These are phyloP conservation scores for Loriculus beryllinus DNA, from an alignment of 2,797 vertebrate species.

Conservation along the genomic window DNA sequence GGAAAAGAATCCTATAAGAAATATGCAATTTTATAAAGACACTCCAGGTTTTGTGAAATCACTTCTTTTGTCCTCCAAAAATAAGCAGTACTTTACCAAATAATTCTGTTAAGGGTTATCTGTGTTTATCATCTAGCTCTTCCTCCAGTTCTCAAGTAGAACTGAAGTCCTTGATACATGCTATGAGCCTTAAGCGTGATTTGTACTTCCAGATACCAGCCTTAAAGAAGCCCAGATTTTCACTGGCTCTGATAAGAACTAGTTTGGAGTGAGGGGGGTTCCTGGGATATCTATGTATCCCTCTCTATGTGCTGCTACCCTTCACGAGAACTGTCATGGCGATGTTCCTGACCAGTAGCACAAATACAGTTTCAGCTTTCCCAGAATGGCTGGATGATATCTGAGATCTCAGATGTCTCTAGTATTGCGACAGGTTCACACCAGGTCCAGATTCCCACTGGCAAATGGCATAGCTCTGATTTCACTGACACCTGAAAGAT, in stretches of 20 bases:
- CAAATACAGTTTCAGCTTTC: not conserved
- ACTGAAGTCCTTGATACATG: not conserved
- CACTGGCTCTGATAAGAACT: not conserved
- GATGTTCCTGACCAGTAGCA: accelerated
- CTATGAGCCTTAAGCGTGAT: not conserved
- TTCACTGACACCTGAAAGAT: not conserved
- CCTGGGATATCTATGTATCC: not conserved
- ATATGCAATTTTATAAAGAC: not conserved
- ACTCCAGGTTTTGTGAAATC: not conserved
- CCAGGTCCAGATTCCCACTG: not conserved
- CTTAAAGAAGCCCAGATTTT: not conserved
- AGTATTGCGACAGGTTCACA: accelerated
- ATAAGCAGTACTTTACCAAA: not conserved
- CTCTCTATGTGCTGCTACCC: accelerated
- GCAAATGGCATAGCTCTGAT: not conserved
- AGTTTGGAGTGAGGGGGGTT: not conserved
- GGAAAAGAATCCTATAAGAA: not conserved
- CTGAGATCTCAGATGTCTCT: not conserved
- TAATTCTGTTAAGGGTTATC: not conserved
- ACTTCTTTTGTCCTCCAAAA: not conserved
- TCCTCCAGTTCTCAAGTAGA: not conserved
- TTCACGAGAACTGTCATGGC: not conserved
- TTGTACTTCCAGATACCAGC: not conserved
- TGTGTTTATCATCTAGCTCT: not conserved
- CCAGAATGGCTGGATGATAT: too few species aligned